Evolutionary conservation across 2,113 vertebrate genomes (phyloP), one percentile per base, ranked within the genome.

Genomic region (Anser brachyrhynchus): DNA sequence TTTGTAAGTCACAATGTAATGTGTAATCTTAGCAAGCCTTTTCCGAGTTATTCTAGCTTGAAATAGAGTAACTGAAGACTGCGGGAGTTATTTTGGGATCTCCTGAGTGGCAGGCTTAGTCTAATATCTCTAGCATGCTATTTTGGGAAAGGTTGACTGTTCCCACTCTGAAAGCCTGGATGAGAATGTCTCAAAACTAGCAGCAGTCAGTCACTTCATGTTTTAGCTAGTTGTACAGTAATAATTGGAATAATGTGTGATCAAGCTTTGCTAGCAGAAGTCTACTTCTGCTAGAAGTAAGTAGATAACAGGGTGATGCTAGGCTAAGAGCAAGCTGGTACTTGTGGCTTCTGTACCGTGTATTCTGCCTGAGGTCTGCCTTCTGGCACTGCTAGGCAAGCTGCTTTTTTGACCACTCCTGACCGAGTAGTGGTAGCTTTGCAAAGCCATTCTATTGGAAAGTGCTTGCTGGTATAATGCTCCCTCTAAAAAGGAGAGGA

Each of bases 91-190:
- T 95, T 96, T 93, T 95, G 73, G 84, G 77, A 89, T 91, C 91
- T 88, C 87, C 84, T 79, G 58, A 84, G 70, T 73, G 84, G 66
- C 94, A 92, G 70, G 70, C 80, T 72, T 87, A 80, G 55, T 81
- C 25, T 94, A 87, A 28, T 92, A 92, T 90, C 91, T 95, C 85
- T 55, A 51, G 57, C 35, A 3, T 49, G 66, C 84, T 97, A 92
- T 97, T 97, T 89, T 92, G 84, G 77, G 93, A 92, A 87, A 82
- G 91, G 81, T 79, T 93, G 89, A 31, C 80, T 94, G 61, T 79
- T 93, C 43, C 35, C 29, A 49, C 39, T 95, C 39, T 43, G 69
- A 64, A 86, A 2, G 65, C 52, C 46, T 73, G 70, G 43, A 75
- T 84, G 51, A 77, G 67, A 84, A 87, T 28, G 7, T 84, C 55